Evolutionary conservation across 2,888 invertebrate species (phyloP).

Genomic region (Dasypolia templi): DNA sequence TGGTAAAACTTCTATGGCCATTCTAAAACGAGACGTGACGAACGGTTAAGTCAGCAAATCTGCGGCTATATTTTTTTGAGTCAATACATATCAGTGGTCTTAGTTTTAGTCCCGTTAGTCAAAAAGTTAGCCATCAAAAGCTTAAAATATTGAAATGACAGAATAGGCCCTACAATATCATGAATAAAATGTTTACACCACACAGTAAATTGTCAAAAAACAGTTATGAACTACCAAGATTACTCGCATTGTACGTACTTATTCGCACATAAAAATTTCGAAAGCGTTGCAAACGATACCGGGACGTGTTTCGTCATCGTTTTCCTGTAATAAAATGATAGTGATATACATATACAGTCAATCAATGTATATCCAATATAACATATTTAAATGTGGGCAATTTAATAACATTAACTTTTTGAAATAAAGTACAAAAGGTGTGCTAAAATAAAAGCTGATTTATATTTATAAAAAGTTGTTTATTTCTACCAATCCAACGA

Average conservation of each 20-base stretch:
- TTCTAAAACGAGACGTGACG: neutral
- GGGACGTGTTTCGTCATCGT: neutral
- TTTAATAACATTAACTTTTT: too few relatives aligned
- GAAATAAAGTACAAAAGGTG: too few relatives aligned
- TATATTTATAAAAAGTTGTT: too few relatives aligned
- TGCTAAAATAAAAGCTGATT: too few relatives aligned
- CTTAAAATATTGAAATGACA: neutral
- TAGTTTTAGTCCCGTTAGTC: neutral
- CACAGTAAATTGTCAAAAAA: neutral
- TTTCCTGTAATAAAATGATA: conserved; percentile 16
- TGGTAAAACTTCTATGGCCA: neutral
- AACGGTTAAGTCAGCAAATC: neutral
- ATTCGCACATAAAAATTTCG: conserved; percentile 19
- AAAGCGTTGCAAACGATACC: neutral
- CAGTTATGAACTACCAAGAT: neutral
- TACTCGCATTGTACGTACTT: conserved; percentile 21
- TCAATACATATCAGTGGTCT: neutral
- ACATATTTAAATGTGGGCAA: too few relatives aligned
- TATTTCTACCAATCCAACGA: too few relatives aligned
- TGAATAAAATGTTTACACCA: neutral
- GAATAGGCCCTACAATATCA: neutral
- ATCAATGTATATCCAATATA: neutral
- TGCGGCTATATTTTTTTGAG: neutral
- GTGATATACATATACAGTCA: neutral
- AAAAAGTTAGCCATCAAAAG: neutral